Percentiles rank a stretch among this genome's conserved stretches.
Conservation (phyloP, 2,888 invertebrate species). For the Spilosoma lubricipeda region DNA sequence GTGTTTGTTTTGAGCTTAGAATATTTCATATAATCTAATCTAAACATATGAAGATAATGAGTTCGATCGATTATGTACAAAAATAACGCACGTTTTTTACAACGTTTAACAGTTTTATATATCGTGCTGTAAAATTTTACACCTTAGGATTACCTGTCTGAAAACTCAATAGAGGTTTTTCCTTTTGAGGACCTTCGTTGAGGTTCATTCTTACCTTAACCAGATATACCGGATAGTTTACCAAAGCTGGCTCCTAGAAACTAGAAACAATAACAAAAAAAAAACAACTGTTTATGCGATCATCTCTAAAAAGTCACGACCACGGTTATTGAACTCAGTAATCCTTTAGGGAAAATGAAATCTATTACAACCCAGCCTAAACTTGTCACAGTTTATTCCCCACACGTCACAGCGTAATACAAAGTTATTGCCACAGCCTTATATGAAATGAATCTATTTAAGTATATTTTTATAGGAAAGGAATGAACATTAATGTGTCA, state of each 20-base stretch:
- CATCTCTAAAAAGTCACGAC: not conserved
- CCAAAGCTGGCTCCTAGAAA: not conserved
- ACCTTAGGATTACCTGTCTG: too few species aligned
- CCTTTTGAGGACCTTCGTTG: too few species aligned
- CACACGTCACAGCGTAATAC: conserved; percentile 1
- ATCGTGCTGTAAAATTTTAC: too few species aligned
- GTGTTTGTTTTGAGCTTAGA: too few species aligned
- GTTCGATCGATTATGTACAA: too few species aligned
- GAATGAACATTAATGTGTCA: conserved; percentile 3
- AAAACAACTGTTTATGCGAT: not conserved
- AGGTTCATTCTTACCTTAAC: not conserved
- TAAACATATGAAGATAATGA: too few species aligned
- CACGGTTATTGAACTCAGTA: not conserved
- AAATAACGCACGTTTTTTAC: too few species aligned
- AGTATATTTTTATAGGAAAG: conserved; percentile 3
- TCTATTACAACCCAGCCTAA: conserved; percentile 4
- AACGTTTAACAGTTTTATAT: too few species aligned
- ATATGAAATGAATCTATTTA: not conserved
- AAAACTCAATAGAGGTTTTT: too few species aligned
- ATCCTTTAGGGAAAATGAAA: conserved; percentile 3
- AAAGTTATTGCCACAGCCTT: not conserved
- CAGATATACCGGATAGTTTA: not conserved
- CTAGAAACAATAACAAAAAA: not conserved
- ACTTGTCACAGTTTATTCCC: conserved; percentile 1
- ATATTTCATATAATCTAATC: too few species aligned